Conservation (phyloP, 2,797 vertebrate genomes). For the Pitangus sulphuratus region DNA sequence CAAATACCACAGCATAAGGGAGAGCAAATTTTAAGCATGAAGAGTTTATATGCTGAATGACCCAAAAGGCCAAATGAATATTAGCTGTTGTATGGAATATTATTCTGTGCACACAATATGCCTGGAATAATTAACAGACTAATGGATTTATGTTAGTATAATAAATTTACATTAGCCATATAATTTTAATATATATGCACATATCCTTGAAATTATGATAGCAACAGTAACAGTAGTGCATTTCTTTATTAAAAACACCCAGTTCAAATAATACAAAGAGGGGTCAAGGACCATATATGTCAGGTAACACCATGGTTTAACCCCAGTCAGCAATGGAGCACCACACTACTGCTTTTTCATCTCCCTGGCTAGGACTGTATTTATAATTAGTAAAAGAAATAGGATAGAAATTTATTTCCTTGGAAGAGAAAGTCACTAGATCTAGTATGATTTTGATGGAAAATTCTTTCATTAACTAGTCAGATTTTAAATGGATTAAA, state of each 20-base stretch:
- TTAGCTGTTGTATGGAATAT: not conserved
- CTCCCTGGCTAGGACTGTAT: not conserved
- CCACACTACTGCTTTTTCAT: not conserved
- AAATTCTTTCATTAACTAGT: not conserved
- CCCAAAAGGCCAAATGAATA: not conserved
- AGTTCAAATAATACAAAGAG: not conserved
- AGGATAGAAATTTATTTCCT: not conserved
- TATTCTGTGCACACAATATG: not conserved
- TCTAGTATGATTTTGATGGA: not conserved
- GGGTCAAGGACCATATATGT: not conserved
- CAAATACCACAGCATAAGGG: not conserved
- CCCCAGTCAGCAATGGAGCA: not conserved
- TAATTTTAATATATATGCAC: conserved; percentile 8
- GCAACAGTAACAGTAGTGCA: not conserved
- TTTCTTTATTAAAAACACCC: not conserved
- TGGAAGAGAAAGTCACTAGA: not conserved
- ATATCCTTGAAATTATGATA: not conserved
- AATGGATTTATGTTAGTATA: not conserved
- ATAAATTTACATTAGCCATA: not conserved
- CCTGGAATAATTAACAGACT: conserved; percentile 12
- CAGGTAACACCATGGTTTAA: not conserved
- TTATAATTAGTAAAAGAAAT: not conserved
- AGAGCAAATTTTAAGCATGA: not conserved
- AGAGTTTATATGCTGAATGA: not conserved
- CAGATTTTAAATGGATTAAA: not conserved